Evolutionary conservation across 2,888 invertebrate genomes (phyloP).

Genomic region (Macrosiphum euphorbiae): DNA sequence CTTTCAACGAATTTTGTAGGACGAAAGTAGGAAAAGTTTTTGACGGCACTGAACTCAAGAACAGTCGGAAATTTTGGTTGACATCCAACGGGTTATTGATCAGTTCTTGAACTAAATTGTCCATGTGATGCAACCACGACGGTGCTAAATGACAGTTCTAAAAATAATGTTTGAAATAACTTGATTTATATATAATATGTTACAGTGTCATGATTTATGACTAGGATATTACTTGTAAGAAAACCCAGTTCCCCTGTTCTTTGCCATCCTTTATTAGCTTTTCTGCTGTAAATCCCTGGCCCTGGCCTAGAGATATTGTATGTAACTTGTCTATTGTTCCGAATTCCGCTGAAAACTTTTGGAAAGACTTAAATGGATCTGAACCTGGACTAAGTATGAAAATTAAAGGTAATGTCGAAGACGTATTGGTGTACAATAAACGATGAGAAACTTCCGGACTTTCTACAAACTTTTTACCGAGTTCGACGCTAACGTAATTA

Average conservation of each 20-base stretch:
- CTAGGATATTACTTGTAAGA: constrained; percentile 76
- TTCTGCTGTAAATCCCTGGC: constrained; percentile 91
- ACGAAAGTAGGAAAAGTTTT: constrained; percentile 88
- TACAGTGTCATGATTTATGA: not conserved
- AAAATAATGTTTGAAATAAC: constrained; percentile 69
- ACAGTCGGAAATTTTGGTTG: constrained; percentile 75
- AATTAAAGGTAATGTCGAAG: constrained; percentile 81
- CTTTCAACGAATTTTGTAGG: constrained; percentile 74
- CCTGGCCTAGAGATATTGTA: constrained; percentile 91
- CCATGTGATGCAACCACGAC: constrained; percentile 84
- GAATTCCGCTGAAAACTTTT: constrained; percentile 84
- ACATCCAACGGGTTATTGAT: constrained; percentile 31
- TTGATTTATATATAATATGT: not conserved
- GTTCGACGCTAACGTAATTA: constrained; percentile 82
- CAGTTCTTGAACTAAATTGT: constrained; percentile 70
- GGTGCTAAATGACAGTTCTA: constrained; percentile 90
- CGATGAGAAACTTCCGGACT: constrained; percentile 82
- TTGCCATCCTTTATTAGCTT: constrained; percentile 83
- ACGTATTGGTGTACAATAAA: constrained; percentile 79
- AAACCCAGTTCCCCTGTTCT: constrained; percentile 87
- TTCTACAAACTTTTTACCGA: constrained; percentile 86
- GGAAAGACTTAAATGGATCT: constrained; percentile 87
- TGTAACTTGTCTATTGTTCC: constrained; percentile 78
- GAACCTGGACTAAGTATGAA: constrained; percentile 91
- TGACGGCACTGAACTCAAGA: constrained; percentile 94